Percentiles rank a stretch among this genome's conserved stretches.
Conservation (phyloP, 37 sponge, comb jelly and placozoan genomes). For the Geodia barretti region DNA sequence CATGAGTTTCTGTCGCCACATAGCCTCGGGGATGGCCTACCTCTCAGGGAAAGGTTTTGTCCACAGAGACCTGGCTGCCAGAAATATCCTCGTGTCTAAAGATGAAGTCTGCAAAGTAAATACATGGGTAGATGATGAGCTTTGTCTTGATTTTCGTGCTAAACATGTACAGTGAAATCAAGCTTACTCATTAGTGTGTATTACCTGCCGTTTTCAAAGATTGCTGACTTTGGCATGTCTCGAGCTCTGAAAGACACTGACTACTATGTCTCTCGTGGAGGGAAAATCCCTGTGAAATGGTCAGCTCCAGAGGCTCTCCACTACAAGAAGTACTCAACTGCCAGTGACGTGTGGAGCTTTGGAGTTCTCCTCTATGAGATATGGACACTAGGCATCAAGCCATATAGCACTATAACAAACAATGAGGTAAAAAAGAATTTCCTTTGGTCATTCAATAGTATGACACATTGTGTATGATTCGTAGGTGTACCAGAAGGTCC, state of each 20-base stretch:
- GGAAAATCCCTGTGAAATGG: conserved; percentile 8
- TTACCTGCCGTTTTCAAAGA: neutral
- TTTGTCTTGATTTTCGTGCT: too few relatives aligned
- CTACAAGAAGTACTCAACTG: neutral
- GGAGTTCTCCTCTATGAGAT: conserved; percentile 12
- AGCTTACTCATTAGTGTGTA: too few relatives aligned
- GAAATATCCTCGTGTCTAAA: too few relatives aligned
- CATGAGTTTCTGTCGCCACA: conserved; percentile 21
- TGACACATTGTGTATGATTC: neutral
- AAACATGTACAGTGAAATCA: too few relatives aligned
- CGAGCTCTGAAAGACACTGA: neutral
- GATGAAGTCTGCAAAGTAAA: too few relatives aligned
- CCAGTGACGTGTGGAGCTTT: conserved; percentile 13
- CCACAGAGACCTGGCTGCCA: too few relatives aligned
- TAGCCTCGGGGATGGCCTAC: conserved; percentile 25
- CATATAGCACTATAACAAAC: neutral
- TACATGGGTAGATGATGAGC: too few relatives aligned
- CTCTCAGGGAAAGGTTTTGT: too few relatives aligned
- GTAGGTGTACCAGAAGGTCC: conserved; percentile 19
- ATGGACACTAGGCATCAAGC: conserved; percentile 1
- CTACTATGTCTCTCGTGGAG: conserved; percentile 9
- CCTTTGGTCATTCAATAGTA: too few relatives aligned
- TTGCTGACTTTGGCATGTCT: conserved; percentile 7
- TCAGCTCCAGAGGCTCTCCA: conserved; percentile 7
- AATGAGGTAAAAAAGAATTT: conserved; percentile 7